A percentile compares a stretch with the other conserved stretches of the same genome.
Conservation (phyloP, 2,113 vertebrate genomes). For the Anolis sagrei region DNA sequence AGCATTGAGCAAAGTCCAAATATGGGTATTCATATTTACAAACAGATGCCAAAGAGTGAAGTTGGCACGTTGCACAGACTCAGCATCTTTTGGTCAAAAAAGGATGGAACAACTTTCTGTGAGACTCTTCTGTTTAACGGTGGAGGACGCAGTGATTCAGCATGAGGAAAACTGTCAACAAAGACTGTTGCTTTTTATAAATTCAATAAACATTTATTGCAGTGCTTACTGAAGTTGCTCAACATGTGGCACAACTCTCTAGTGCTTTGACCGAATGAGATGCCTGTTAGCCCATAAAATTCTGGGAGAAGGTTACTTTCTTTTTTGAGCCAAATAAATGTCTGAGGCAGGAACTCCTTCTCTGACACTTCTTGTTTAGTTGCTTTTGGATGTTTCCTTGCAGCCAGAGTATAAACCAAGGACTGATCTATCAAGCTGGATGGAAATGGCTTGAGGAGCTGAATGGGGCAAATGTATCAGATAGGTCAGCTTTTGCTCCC, state of each 20-base stretch:
- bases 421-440: not conserved
- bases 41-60: not conserved
- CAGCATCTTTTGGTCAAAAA: not conserved
- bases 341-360: no score
- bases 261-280: not conserved
- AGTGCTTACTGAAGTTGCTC: not conserved
- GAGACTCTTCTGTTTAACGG: not conserved
- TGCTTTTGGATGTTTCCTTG: not conserved
- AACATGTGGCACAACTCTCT: not conserved
- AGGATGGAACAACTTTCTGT: not conserved
- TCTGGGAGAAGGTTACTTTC: not conserved
- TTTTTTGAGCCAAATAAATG: not conserved
- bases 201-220: not conserved
- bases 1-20: not conserved
- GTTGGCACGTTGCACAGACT: not conserved
- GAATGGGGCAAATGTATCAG: not conserved
- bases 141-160: not conserved
- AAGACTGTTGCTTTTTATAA: not conserved
- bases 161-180: not conserved
- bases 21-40: not conserved
- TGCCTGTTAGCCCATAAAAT: not conserved
- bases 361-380: no score
- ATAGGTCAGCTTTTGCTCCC: no score
- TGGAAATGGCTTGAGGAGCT: not conserved
- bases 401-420: not conserved